Percentiles rank a stretch among this genome's conserved stretches.
These are phyloP conservation scores for Corythoichthys intestinalis DNA, from an alignment of 2,113 vertebrate genomes.

Conservation along the genomic window DNA sequence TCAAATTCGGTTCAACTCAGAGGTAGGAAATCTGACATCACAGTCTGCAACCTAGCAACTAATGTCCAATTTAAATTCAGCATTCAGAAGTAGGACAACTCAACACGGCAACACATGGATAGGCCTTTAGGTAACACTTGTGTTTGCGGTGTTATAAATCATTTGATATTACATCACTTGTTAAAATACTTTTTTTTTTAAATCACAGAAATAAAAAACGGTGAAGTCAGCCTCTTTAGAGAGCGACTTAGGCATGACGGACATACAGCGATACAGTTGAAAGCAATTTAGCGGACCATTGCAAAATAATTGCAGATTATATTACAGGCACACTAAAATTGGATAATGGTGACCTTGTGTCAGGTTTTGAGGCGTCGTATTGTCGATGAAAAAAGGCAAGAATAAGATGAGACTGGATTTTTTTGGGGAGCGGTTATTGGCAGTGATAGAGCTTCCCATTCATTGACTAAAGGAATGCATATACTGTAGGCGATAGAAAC, in stretches of 20 bases:
- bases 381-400: background rate
- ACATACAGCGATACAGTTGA: too few species aligned
- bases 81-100: background rate
- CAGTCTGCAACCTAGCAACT: background rate
- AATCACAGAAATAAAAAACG: background rate
- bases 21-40: constrained; percentile 63
- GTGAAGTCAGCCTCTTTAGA: too few species aligned
- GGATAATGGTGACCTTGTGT: too few species aligned
- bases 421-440: background rate
- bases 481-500: too few species aligned
- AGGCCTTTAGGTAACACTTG: too few species aligned
- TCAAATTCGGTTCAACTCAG: constrained; percentile 88
- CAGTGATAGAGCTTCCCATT: too few species aligned
- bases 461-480: too few species aligned
- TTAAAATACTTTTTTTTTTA: background rate
- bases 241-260: too few species aligned
- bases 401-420: background rate
- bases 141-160: background rate
- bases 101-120: background rate
- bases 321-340: too few species aligned
- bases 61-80: background rate
- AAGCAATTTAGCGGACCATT: too few species aligned
- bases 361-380: too few species aligned
- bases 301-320: too few species aligned
- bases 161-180: background rate